Base-by-base conservation (phyloP, 37 sponge, comb jelly and placozoan species). In the Lycopodina hypogea region DNA sequence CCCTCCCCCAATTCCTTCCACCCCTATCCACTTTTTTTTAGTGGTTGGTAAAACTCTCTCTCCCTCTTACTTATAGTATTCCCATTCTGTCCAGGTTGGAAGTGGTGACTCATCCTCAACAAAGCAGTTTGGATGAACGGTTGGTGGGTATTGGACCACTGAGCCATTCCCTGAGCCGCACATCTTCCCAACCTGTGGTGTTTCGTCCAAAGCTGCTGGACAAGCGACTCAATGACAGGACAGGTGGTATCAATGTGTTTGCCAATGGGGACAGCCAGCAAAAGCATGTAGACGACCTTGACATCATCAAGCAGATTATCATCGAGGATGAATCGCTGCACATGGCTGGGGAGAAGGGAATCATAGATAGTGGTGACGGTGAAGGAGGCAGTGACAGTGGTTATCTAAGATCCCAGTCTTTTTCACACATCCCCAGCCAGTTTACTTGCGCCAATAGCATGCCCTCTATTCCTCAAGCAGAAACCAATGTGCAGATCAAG, bases 221-320 rank as follows among this genome's bases (percentile, higher is more conserved):
- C 40, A 68, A 69, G 40, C 7, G 61, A 17, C 40, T 76, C 58
- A 76, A 76, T 32, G 23, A 76, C 26, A 19, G 51, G 35, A 73
- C 35, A 3, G 74, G 74, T 26, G 74, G 74, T n/a, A 18, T 17
- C 4, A 32, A 35, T 6, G 33, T 33, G 3, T 39, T 39, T 7
- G 35, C 56, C 30, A 51, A 32, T 1, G 71, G 71, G 9, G 74
- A 42, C 35, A 38, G 71, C 45, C 12, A 30, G 38, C 26, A 24
- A 4, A 33, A 42, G 19, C 82, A 81, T 19, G 87, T 81, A 19
- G 87, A 87, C 34, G 87, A 87, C 37, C 72, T 87, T 0, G 87
- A 87, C 70, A 75, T 87, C 37, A 81, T 87, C 69, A 78, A 87
- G 39, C 71, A 78, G 69, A 87, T 87, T 17, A 87, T 87, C 30